Evolutionary conservation across 1,140 invertebrate genomes (phyloP).

Genomic region (Micrasema longulum): DNA sequence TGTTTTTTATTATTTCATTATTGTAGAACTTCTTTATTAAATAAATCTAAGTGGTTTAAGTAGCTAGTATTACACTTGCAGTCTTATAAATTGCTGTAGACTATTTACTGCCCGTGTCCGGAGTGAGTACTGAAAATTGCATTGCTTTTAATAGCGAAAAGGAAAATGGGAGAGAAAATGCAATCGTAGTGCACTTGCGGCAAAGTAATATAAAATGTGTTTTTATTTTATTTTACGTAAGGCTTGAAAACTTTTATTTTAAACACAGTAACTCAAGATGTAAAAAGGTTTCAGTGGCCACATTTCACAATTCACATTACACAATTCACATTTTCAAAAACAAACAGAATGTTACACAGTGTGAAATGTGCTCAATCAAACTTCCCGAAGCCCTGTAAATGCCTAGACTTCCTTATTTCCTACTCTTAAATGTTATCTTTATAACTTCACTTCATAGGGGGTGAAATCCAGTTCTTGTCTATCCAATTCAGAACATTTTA

Average conservation of each 20-base stretch:
- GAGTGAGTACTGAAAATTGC: slow-evolving; percentile 30
- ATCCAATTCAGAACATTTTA: too few relatives aligned
- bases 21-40: slow-evolving; percentile 11
- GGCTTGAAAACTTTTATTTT: not conserved
- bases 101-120: slow-evolving; percentile 16
- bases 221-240: too few relatives aligned
- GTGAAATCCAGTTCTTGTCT: too few relatives aligned
- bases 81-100: slow-evolving; percentile 10
- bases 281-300: not conserved
- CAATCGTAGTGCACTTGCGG: slow-evolving; percentile 2
- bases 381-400: not conserved
- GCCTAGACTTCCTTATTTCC: too few relatives aligned
- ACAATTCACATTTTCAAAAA: too few relatives aligned
- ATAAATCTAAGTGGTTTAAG: not conserved
- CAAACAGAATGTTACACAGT: too few relatives aligned
- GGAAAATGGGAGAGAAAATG: not conserved
- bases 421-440: too few relatives aligned
- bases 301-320: not conserved
- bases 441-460: too few relatives aligned
- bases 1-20: not conserved
- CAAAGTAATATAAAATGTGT: slow-evolving; percentile 20
- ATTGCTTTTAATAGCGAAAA: slow-evolving; percentile 12
- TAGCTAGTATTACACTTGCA: slow-evolving; percentile 4
- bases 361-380: not conserved
- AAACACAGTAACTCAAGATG: not conserved